phyloP scores from a whole-genome alignment of 1,140 invertebrate species.

The Telenomus remus region DNA sequence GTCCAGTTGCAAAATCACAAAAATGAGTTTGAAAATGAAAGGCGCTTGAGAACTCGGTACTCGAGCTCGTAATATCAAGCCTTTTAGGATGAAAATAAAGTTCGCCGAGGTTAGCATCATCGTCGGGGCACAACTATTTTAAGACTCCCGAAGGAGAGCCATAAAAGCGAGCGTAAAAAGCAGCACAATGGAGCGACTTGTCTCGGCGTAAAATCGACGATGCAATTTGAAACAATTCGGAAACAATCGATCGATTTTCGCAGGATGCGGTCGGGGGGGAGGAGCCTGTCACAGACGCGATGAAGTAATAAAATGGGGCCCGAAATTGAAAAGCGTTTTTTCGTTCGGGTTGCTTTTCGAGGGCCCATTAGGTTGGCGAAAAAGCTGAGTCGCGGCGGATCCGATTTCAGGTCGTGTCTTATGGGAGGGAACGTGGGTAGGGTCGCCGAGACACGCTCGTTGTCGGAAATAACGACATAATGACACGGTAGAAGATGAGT shows the following conservation, averaged over 20 bases:
- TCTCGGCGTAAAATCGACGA: conserved; percentile 6
- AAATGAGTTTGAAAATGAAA: no score
- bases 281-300: conserved; percentile 22
- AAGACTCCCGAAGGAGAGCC: conserved; percentile 12
- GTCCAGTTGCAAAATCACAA: no score
- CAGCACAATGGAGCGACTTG: no score
- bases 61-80: not conserved
- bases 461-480: conserved; percentile 75
- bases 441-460: conserved; percentile 70
- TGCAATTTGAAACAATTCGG: not conserved
- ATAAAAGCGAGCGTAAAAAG: conserved; percentile 22
- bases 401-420: conserved; percentile 48
- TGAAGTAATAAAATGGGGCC: conserved; percentile 19
- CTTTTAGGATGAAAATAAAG: conserved; percentile 39
- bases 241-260: conserved; percentile 12
- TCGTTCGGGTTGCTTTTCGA: not conserved
- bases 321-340: conserved; percentile 38
- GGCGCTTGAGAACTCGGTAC: no score
- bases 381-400: conserved; percentile 23
- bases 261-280: conserved; percentile 1
- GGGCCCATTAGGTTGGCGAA: conserved; percentile 27
- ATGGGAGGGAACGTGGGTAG: conserved; percentile 44
- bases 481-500: conserved; percentile 72
- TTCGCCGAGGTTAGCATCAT: not conserved
- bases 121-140: conserved; percentile 15